Percentiles rank a stretch among this genome's conserved stretches.
Conservation (phyloP, 1,140 invertebrate genomes). For the Drosophila sp. region DNA sequence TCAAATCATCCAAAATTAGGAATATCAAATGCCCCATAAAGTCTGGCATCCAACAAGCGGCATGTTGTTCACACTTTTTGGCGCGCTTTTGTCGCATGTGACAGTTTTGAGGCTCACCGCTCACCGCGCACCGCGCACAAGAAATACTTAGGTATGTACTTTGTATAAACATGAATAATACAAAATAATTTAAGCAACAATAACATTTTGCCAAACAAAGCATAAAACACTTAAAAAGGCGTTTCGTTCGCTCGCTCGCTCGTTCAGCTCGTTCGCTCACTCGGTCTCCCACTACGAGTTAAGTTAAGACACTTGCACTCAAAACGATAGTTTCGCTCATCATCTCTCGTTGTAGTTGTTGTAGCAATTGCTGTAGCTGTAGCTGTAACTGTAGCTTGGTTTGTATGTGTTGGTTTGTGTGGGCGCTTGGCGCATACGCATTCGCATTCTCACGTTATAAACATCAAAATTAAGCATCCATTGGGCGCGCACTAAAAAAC, state of each 20-base stretch:
- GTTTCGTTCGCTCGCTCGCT: slow-evolving; percentile 42
- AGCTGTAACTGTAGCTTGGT: slow-evolving; percentile 19
- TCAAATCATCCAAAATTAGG: slow-evolving; percentile 9
- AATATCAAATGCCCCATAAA: slow-evolving; percentile 11
- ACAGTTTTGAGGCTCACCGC: background rate
- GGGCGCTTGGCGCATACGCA: slow-evolving; percentile 60
- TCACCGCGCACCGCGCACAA: slow-evolving; percentile 17
- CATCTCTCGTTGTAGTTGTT: slow-evolving; percentile 27
- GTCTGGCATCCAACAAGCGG: slow-evolving; percentile 3
- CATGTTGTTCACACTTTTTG: slow-evolving; percentile 22
- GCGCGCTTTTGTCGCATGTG: slow-evolving; percentile 41
- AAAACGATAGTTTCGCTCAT: slow-evolving; percentile 71
- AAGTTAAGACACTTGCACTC: slow-evolving; percentile 54
- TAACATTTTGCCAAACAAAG: slow-evolving; percentile 82
- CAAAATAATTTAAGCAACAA: slow-evolving; percentile 78
- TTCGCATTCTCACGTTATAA: slow-evolving; percentile 82
- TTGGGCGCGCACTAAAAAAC: slow-evolving; percentile 62
- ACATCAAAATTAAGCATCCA: slow-evolving; percentile 74
- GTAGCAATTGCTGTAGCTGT: slow-evolving; percentile 26
- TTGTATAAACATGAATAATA: slow-evolving; percentile 73
- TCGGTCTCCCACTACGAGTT: slow-evolving; percentile 33
- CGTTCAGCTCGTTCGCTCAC: slow-evolving; percentile 7
- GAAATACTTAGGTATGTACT: slow-evolving; percentile 29
- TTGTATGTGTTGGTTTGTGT: slow-evolving; percentile 34
- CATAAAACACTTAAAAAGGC: slow-evolving; percentile 81